Base-by-base conservation (phyloP, 1,140 invertebrate species). In the Scaptomyza hsui region DNA sequence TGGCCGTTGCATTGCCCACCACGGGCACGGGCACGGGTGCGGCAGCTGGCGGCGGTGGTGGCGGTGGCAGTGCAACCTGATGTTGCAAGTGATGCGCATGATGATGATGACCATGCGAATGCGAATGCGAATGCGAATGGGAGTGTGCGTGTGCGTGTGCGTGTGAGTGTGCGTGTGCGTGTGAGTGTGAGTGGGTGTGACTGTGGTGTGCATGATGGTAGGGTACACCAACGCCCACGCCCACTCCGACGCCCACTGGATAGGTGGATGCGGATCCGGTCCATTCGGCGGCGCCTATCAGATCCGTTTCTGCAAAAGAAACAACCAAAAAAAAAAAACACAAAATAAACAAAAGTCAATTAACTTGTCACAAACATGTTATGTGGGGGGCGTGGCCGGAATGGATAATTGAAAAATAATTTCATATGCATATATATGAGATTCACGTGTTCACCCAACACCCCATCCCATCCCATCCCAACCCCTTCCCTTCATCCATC, bases 151-250 rank as follows among this genome's bases (percentile, higher is more conserved):
- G 77, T 15, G n/a, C n/a, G 75, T 18, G 32, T 79, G 75, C 26
- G 37, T 62, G 67, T 55, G 88, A 60, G 89, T 86, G 86, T 91
- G 93, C n/a, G 67, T 93, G 92, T 4, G 91, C 68, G n/a, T n/a
- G 51, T 13, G 45, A 19, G 10, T 80, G 77, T 15, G 75, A 24
- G 32, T 79, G 75, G 35, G 37, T 62, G 67, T 55, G 88, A 60
- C 89, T 86, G 86, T 91, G 93, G 67, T 93, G 92, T 4, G 91
- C 68, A 52, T 93, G 92, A 0, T 92, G 90, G 32, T 93, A 83
- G 1, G 90, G 91, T 29, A 92, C 91, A 1, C 51, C 41, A 24
- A 80, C 70, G 35, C 73, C 53, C 13, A 65, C 70, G 1, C 65
- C 52, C 3, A 29, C 26, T 5, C 26, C 26, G 1, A 29, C 7